These are phyloP conservation scores for Otus scops DNA, from an alignment of 2,797 vertebrate genomes.

Conservation along the genomic window DNA sequence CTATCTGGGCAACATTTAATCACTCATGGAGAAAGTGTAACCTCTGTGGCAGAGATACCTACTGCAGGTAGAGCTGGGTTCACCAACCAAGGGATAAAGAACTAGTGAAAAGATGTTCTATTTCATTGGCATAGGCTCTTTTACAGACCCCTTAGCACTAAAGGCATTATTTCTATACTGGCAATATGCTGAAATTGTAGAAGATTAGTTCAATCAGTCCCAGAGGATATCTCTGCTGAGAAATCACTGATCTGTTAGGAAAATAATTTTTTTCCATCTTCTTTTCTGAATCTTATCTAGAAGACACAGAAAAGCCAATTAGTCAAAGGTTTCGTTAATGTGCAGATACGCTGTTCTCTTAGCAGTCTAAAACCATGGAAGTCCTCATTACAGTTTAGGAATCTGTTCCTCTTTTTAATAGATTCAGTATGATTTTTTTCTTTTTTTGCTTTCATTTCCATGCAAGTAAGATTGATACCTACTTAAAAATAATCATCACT, in stretches of 20 bases:
- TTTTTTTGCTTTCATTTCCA: not conserved
- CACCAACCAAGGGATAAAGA: not conserved
- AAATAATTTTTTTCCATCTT: not conserved
- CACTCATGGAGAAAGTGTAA: not conserved
- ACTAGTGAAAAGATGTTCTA: not conserved
- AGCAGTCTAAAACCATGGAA: not conserved
- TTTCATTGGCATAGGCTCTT: not conserved
- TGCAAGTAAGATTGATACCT: not conserved
- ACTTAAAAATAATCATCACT: not conserved
- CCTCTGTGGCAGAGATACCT: not conserved
- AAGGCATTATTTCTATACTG: not conserved
- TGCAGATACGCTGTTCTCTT: not conserved
- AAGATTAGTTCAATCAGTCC: not conserved
- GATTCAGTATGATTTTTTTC: not conserved
- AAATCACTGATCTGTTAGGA: not conserved
- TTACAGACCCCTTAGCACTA: not conserved
- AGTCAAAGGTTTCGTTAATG: not conserved
- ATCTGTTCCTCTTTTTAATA: not conserved
- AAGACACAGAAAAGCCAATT: not conserved
- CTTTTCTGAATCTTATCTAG: not conserved
- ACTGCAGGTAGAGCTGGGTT: not conserved
- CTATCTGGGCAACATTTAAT: not conserved
- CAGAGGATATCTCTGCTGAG: not conserved
- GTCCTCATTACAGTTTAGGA: not conserved
- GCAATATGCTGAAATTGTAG: not conserved